Conservation (phyloP, 2,113 vertebrate genomes). For the Mus musculus region GRCm39 chr4:88073501-88074000, state of each 20-base stretch:
- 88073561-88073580: not conserved
- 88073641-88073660: not conserved
- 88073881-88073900: not conserved
- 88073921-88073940: not conserved
- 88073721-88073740: not conserved
- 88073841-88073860: not conserved
- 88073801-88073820: constrained; percentile 41
- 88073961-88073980: not conserved
- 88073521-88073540: constrained; percentile 16
- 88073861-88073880: not conserved
- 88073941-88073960: constrained; percentile 8
- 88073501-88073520: not conserved
- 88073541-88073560: not conserved
- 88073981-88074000: not conserved
- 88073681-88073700: not conserved
- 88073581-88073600: not conserved
- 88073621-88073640: not conserved
- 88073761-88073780: not conserved
- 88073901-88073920: not conserved
- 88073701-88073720: not conserved
- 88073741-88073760: not conserved
- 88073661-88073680: constrained; percentile 11
- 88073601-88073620: not conserved
- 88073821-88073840: not conserved
- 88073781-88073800: constrained; percentile 20